Evolutionary conservation across 1,140 invertebrate species (phyloP).

Genomic region (Aplysia californica): DNA sequence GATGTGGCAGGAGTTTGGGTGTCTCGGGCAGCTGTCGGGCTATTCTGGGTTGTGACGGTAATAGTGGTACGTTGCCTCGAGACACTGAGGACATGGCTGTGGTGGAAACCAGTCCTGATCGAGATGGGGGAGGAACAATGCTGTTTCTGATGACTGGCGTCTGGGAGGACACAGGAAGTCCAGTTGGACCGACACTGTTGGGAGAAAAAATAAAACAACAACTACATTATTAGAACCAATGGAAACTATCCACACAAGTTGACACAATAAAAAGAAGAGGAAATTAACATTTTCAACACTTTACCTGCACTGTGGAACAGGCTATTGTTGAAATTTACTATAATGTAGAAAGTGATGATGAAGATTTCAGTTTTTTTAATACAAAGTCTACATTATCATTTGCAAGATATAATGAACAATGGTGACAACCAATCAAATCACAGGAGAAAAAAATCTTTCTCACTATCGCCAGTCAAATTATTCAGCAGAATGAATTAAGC

Average conservation of each 20-base stretch:
- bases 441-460: no score
- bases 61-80: slow-evolving; percentile 16
- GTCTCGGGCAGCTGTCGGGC: slow-evolving; percentile 42
- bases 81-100: slow-evolving; percentile 1
- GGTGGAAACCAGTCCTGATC: background rate
- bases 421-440: no score
- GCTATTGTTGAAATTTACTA: no score
- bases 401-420: no score
- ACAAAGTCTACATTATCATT: no score
- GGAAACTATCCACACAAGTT: background rate
- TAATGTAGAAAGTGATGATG: background rate
- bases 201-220: background rate
- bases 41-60: slow-evolving; percentile 38
- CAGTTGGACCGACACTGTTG: slow-evolving; percentile 28
- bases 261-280: background rate
- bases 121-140: slow-evolving; percentile 11
- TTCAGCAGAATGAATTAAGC: no score
- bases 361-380: background rate
- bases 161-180: slow-evolving; percentile 27
- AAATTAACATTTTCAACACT: background rate
- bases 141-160: slow-evolving; percentile 29
- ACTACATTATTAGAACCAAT: background rate
- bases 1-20: slow-evolving; percentile 39
- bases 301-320: no score
- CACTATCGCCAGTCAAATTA: no score